Evolutionary conservation across 2,113 vertebrate species (phyloP), one percentile per base, ranked within the genome.

Genomic region (Vulpes vulpes): DNA sequence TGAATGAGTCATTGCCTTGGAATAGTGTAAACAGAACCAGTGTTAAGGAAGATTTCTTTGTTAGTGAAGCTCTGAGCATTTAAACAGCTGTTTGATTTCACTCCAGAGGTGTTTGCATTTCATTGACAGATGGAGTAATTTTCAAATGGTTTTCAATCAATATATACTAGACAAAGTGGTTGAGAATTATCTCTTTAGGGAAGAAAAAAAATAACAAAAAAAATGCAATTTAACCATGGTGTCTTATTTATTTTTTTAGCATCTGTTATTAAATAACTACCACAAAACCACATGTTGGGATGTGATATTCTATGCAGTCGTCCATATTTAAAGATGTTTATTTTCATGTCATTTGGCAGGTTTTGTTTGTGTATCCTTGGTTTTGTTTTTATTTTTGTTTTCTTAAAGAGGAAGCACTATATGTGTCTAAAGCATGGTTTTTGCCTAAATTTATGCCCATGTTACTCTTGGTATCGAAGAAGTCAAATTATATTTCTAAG

Each of bases 61-160:
- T 97, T 89, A 43, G 64, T 8, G 7, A 91, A 88, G 38, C 64
- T 60, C 32, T 51, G 74, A 96, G 71, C 25, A 5, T 78, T 94
- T 43, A 55, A 96, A 94, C 97, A 98, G 94, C 97, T 98, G 97
- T 49, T 96, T 93, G 67, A 78, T 96, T 94, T 97, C 91, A 97
- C 84, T 98, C 84, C 95, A 95, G 95, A 97, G 94, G 92, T 98
- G 94, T 96, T 96, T 97, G 91, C 27, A 67, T 96, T 97, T 97
- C 94, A 71, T 73, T 97, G 97, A 96, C 97, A 97, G 96, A 95
- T 91, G 88, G 91, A 95, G 55, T 88, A 71, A 93, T 97, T 97
- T 97, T 65, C 74, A 96, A 97, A 95, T 86, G n/a, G 74, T 95
- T 96, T 98, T 97, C 81, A 96, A 94, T 96, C 96, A 95, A 92